These are phyloP conservation scores for Alosa sapidissima DNA, from an alignment of 2,797 vertebrate species.

Conservation along the genomic window DNA sequence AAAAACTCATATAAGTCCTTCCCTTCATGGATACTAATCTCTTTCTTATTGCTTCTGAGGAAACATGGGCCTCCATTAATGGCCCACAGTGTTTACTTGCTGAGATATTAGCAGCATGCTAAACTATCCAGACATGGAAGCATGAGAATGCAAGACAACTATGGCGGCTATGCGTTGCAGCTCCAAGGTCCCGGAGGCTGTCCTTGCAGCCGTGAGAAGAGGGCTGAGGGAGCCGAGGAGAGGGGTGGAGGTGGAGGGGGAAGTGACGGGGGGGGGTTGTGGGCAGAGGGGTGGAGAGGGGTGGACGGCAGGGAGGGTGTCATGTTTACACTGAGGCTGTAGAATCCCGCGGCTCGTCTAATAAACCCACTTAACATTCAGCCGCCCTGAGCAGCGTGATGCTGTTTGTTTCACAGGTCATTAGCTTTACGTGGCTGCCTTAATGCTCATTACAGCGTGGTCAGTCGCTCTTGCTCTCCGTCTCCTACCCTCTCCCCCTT, in stretches of 20 bases:
- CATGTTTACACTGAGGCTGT: conserved; percentile 69
- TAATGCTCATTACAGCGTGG: conserved; percentile 76
- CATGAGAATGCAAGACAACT: neutral
- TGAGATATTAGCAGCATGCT: neutral
- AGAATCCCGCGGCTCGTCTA: conserved; percentile 65
- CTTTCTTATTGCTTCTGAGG: neutral
- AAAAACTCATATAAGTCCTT: neutral
- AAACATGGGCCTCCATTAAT: neutral
- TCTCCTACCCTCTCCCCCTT: neutral
- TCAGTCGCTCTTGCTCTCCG: neutral
- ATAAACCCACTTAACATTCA: conserved; percentile 76
- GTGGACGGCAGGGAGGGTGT: conserved; percentile 26
- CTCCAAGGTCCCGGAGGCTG: neutral
- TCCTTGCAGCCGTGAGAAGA: neutral
- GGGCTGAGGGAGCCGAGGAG: neutral
- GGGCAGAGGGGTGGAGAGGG: conserved; percentile 47
- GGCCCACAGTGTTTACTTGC: neutral
- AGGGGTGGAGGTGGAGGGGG: neutral
- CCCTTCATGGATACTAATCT: neutral
- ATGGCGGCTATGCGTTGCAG: neutral
- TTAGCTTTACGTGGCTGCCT: conserved; percentile 79
- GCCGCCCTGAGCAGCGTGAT: conserved; percentile 64
- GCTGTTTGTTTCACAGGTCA: conserved; percentile 80
- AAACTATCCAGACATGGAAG: neutral
- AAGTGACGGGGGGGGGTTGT: neutral